Evolutionary conservation across 2,113 vertebrate genomes (phyloP).

Genomic region (Pycnonotus jocosus): DNA sequence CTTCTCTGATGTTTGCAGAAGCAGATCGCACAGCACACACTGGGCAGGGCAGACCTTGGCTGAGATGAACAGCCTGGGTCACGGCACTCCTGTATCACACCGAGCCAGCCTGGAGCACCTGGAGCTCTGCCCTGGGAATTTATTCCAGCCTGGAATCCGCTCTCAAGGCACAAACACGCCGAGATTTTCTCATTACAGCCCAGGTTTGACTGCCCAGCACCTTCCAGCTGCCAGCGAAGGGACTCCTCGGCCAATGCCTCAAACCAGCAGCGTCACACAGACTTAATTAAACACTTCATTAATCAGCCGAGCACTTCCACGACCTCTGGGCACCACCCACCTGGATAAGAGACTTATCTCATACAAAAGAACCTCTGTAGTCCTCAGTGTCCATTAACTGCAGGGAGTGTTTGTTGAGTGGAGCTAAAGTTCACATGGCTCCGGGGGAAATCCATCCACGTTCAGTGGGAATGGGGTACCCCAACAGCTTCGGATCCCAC

Average conservation of each 20-base stretch:
- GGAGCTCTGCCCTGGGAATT: neutral
- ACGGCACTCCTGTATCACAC: accelerated
- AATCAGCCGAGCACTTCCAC: neutral
- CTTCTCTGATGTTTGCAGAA: neutral
- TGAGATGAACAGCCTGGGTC: neutral
- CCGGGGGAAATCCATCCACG: neutral
- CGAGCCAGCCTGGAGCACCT: neutral
- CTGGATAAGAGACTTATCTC: neutral
- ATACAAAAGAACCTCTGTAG: neutral
- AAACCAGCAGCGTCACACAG: neutral
- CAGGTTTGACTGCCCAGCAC: neutral
- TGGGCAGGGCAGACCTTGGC: neutral
- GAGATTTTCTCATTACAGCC: neutral
- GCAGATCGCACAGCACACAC: neutral
- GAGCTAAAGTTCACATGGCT: neutral
- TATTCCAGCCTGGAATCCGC: neutral
- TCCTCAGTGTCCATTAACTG: neutral
- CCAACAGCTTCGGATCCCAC: neutral
- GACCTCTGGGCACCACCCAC: neutral
- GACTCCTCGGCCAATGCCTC: neutral
- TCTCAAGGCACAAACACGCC: neutral
- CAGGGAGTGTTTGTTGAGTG: neutral
- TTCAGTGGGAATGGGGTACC: neutral
- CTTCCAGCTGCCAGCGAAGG: neutral
- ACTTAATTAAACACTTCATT: neutral